These are phyloP conservation scores for Geodia barretti DNA, from an alignment of 37 sponge, comb jelly and placozoan genomes.

Conservation along the genomic window DNA sequence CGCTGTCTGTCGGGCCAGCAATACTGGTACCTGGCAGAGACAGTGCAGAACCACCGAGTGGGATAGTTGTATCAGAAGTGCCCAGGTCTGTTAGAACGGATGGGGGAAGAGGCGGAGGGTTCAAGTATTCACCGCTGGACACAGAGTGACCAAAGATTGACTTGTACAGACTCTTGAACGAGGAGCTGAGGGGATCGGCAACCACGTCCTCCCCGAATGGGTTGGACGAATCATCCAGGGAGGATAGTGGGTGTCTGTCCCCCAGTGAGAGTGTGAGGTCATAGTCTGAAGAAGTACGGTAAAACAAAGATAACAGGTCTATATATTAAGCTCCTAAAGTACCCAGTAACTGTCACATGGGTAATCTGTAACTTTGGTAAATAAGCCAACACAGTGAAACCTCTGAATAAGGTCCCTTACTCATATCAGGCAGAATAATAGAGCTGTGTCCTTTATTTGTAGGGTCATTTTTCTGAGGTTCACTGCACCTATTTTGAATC, in stretches of 20 bases:
- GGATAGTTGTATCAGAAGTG: background rate
- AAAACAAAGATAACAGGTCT: too few relatives aligned
- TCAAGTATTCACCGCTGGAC: conserved; percentile 8
- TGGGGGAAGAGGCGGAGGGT: conserved; percentile 6
- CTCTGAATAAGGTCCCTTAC: too few relatives aligned
- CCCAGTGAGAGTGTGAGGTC: too few relatives aligned
- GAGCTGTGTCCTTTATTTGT: too few relatives aligned
- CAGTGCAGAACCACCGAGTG: conserved; percentile 6
- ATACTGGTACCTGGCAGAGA: background rate
- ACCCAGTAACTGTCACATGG: too few relatives aligned
- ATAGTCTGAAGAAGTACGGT: background rate
- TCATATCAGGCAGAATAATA: too few relatives aligned
- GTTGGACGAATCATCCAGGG: background rate
- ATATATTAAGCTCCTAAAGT: too few relatives aligned
- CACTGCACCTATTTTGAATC: too few relatives aligned
- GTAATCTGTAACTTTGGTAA: too few relatives aligned
- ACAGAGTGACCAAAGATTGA: conserved; percentile 59
- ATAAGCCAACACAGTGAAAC: too few relatives aligned
- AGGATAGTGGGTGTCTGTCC: background rate
- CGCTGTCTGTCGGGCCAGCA: background rate
- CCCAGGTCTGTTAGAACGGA: background rate
- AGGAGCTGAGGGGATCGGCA: conserved; percentile 69
- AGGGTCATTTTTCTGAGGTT: too few relatives aligned
- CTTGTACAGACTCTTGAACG: conserved; percentile 71
- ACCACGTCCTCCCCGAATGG: too few relatives aligned